Conservation (phyloP, 2,888 invertebrate species). For the Limnephilus lunatus region DNA sequence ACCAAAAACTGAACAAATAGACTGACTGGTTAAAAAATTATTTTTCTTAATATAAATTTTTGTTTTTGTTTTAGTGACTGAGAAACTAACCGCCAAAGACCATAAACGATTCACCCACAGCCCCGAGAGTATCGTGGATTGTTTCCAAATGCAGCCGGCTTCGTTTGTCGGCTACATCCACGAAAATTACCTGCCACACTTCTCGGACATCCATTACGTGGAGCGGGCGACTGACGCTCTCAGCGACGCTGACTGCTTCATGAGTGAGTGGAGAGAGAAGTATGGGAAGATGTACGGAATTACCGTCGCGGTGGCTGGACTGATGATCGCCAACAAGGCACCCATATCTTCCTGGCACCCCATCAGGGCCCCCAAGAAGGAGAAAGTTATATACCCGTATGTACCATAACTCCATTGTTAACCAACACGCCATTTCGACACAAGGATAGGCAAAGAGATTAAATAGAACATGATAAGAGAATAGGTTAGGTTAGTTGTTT, state of each 20-base stretch:
- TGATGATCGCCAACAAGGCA: slow-evolving; percentile 84
- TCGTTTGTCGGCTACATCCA: slow-evolving; percentile 83
- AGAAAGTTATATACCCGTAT: slow-evolving; percentile 74
- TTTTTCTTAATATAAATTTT: background rate
- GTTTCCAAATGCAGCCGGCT: slow-evolving; percentile 82
- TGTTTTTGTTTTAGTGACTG: slow-evolving; percentile 39
- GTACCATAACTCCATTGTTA: slow-evolving; percentile 66
- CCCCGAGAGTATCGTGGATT: slow-evolving; percentile 82
- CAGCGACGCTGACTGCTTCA: slow-evolving; percentile 83
- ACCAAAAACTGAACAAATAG: too few relatives aligned
- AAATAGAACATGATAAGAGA: too few relatives aligned
- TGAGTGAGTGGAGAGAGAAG: slow-evolving; percentile 82
- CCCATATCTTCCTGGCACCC: slow-evolving; percentile 86
- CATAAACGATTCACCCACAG: slow-evolving; percentile 78
- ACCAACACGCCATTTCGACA: background rate
- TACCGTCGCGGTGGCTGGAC: slow-evolving; percentile 81
- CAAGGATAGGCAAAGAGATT: too few relatives aligned
- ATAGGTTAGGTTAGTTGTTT: too few relatives aligned
- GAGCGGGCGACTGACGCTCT: slow-evolving; percentile 81
- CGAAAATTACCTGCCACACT: slow-evolving; percentile 87
- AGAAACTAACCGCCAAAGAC: slow-evolving; percentile 59
- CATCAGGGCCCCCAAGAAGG: slow-evolving; percentile 78
- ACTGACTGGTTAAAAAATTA: too few relatives aligned
- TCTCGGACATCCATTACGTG: slow-evolving; percentile 80
- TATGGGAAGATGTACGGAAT: slow-evolving; percentile 78